Evolutionary conservation across 2,888 invertebrate genomes (phyloP).

Genomic region (Lordiphosa andalusiaca): DNA sequence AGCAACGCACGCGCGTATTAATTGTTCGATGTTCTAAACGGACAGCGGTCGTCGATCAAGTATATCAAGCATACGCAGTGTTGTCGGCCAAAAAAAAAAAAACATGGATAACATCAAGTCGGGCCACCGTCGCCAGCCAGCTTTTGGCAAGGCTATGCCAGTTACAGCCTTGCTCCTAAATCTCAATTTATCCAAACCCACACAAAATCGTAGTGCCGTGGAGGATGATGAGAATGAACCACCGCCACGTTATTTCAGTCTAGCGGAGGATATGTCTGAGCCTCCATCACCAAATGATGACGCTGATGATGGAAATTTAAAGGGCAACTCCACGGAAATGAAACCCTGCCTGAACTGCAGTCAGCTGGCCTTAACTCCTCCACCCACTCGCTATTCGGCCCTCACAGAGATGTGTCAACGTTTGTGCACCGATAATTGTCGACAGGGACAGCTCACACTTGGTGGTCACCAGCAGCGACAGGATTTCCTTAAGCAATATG

Average conservation of each 20-base stretch:
- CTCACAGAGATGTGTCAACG: slow-evolving; percentile 76
- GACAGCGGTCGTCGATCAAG: slow-evolving; percentile 26
- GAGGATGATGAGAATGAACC: slow-evolving; percentile 60
- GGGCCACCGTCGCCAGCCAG: slow-evolving; percentile 76
- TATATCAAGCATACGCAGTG: slow-evolving; percentile 48
- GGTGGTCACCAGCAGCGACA: slow-evolving; percentile 56
- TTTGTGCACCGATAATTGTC: slow-evolving; percentile 75
- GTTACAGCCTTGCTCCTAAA: slow-evolving; percentile 78
- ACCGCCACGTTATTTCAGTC: slow-evolving; percentile 70
- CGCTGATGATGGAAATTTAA: slow-evolving; percentile 19
- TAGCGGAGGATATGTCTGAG: slow-evolving; percentile 35
- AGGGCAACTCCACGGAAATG: slow-evolving; percentile 44
- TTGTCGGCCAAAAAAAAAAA: slow-evolving; percentile 23
- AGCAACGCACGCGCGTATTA: slow-evolving; percentile 76
- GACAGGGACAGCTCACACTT: slow-evolving; percentile 44
- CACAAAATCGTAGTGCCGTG: slow-evolving; percentile 38
- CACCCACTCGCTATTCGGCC: slow-evolving; percentile 36
- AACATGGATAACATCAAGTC: slow-evolving; percentile 36
- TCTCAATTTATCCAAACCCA: slow-evolving; percentile 48
- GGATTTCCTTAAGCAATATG: slow-evolving; percentile 80
- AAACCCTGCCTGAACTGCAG: slow-evolving; percentile 71
- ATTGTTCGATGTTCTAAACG: slow-evolving; percentile 62
- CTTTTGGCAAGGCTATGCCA: slow-evolving; percentile 79
- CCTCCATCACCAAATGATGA: slow-evolving; percentile 45
- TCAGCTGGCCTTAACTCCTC: slow-evolving; percentile 39